These are phyloP conservation scores for Reticulitermes lucifugus DNA, from an alignment of 2,888 invertebrate species.

Conservation along the genomic window DNA sequence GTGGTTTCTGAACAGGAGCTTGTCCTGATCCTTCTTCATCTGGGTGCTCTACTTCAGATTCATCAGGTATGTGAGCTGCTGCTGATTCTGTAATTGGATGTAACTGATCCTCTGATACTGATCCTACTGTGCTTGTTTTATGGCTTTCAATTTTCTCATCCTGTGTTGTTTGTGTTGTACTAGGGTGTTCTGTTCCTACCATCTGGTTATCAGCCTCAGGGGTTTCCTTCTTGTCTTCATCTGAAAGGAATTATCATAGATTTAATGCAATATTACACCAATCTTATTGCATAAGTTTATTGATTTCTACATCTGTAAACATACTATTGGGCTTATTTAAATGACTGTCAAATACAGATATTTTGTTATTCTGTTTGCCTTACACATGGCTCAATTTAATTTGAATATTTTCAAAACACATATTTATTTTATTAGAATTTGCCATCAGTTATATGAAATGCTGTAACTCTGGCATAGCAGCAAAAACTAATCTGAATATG, in stretches of 20 bases:
- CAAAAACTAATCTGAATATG: too few relatives aligned
- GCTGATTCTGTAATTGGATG: constrained; percentile 6
- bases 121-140: background rate
- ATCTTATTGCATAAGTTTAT: background rate
- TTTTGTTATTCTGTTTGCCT: too few relatives aligned
- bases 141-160: background rate
- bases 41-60: constrained; percentile 6
- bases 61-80: background rate
- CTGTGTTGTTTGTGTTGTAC: constrained; percentile 15
- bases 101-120: background rate
- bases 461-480: too few relatives aligned
- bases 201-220: constrained; percentile 68
- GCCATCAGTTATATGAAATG: too few relatives aligned
- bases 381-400: too few relatives aligned
- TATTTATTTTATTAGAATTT: too few relatives aligned
- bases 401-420: too few relatives aligned
- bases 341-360: too few relatives aligned
- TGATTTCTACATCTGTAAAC: too few relatives aligned
- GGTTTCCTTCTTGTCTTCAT: constrained; percentile 60
- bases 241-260: constrained; percentile 50
- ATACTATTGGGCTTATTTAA: too few relatives aligned
- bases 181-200: constrained; percentile 52
- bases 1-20: background rate
- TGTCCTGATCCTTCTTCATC: constrained; percentile 1
- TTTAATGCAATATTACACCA: too few relatives aligned